Evolutionary conservation across 1,140 invertebrate species (phyloP).

Genomic region (Heliconius hewitsoni): DNA sequence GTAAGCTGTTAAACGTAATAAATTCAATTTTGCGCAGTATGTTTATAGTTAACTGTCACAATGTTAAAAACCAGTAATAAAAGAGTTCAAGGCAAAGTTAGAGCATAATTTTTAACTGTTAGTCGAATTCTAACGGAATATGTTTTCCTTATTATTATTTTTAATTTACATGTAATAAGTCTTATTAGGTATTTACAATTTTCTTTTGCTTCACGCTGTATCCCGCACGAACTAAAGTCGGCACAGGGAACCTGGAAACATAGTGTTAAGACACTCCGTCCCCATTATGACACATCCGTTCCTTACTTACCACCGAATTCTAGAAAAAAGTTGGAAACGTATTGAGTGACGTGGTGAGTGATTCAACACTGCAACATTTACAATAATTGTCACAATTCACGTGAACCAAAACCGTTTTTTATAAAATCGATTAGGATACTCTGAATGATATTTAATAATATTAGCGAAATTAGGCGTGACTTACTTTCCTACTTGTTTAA

Average conservation of each 20-base stretch:
- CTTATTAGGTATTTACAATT: too few species aligned
- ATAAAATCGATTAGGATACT: not conserved
- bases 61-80: constrained; percentile 1
- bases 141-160: not conserved
- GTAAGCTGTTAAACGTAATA: not conserved
- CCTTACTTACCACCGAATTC: too few species aligned
- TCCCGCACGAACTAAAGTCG: too few species aligned
- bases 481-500: not conserved
- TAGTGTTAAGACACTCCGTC: too few species aligned
- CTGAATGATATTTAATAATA: not conserved
- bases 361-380: too few species aligned
- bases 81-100: constrained; percentile 6
- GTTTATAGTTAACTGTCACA: constrained; percentile 4
- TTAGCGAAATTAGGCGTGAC: not conserved
- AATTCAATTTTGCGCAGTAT: not conserved
- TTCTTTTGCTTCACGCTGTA: too few species aligned
- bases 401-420: not conserved
- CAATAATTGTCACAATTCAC: too few species aligned
- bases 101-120: not conserved
- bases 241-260: too few species aligned
- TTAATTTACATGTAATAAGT: not conserved
- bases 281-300: too few species aligned
- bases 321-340: too few species aligned
- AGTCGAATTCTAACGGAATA: too few species aligned
- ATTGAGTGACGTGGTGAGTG: too few species aligned